These are phyloP conservation scores for Opisthocomus hoazin DNA, from an alignment of 2,113 vertebrate genomes.

Conservation along the genomic window DNA sequence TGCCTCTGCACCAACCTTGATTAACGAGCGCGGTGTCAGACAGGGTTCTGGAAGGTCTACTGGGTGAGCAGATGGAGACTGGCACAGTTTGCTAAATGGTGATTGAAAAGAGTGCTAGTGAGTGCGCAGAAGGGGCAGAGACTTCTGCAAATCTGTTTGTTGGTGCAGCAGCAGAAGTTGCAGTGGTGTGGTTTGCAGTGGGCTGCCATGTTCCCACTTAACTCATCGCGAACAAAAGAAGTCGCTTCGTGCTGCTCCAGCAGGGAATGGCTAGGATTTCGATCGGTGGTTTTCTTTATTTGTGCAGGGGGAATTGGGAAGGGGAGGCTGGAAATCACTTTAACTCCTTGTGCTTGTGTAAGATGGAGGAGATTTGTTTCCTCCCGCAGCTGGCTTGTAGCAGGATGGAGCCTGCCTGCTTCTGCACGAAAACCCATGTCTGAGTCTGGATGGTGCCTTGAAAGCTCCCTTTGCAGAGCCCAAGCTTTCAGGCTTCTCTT, in stretches of 20 bases:
- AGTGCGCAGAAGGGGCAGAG: not conserved
- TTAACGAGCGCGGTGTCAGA: not conserved
- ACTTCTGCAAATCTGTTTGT: rapidly evolving
- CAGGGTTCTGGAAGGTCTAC: not conserved
- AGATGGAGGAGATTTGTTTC: not conserved
- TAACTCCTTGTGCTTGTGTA: not conserved
- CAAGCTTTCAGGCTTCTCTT: not conserved
- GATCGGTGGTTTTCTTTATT: not conserved
- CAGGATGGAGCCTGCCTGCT: not conserved
- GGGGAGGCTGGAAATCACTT: not conserved
- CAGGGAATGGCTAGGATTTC: not conserved
- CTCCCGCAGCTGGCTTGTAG: not conserved
- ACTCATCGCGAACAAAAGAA: not conserved
- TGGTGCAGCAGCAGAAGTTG: not conserved
- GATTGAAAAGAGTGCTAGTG: not conserved
- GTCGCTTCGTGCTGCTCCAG: not conserved
- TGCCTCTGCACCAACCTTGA: not conserved
- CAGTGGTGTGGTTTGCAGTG: not conserved
- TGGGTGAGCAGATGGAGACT: not conserved
- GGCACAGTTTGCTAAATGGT: not conserved
- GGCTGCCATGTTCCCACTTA: not conserved
- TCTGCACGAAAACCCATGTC: rapidly evolving
- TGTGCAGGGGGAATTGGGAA: not conserved
- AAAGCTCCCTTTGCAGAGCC: not conserved
- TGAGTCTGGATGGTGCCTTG: not conserved